phyloP scores from a whole-genome alignment of 2,113 vertebrate genomes.

The Rhinolophus ferrumequinum region DNA sequence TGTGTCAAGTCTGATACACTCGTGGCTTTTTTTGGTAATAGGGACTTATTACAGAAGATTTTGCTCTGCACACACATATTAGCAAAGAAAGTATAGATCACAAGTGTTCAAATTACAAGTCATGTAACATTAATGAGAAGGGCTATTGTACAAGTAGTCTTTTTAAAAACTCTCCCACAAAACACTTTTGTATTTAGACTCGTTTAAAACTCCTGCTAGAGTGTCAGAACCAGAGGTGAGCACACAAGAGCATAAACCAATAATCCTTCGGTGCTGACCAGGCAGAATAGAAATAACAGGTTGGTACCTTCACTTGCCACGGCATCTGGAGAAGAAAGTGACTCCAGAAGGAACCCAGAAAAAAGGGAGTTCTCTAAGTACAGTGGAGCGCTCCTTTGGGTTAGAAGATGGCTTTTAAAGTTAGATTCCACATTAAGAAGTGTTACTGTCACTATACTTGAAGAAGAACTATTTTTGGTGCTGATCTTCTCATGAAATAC shows the following conservation, averaged over 20 bases:
- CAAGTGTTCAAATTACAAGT: constrained; percentile 1
- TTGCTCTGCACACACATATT: background rate
- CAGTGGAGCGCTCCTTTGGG: background rate
- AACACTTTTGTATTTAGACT: constrained; percentile 11
- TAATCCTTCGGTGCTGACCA: background rate
- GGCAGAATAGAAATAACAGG: background rate
- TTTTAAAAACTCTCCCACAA: background rate
- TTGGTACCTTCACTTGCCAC: background rate
- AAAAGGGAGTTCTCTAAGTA: background rate
- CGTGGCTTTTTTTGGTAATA: background rate
- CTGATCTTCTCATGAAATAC: constrained; percentile 39
- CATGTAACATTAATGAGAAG: background rate
- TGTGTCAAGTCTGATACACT: background rate
- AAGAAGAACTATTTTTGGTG: background rate
- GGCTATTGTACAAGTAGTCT: background rate
- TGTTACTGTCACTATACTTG: background rate
- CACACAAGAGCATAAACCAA: background rate
- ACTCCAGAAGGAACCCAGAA: background rate
- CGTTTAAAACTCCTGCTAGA: background rate
- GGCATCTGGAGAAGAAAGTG: background rate
- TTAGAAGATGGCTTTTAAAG: background rate
- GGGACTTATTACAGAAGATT: background rate
- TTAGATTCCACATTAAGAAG: background rate
- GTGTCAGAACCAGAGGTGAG: background rate
- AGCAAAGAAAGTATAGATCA: background rate